Conservation (phyloP, 2,888 invertebrate genomes). For the Sinhomidia bicolor region DNA sequence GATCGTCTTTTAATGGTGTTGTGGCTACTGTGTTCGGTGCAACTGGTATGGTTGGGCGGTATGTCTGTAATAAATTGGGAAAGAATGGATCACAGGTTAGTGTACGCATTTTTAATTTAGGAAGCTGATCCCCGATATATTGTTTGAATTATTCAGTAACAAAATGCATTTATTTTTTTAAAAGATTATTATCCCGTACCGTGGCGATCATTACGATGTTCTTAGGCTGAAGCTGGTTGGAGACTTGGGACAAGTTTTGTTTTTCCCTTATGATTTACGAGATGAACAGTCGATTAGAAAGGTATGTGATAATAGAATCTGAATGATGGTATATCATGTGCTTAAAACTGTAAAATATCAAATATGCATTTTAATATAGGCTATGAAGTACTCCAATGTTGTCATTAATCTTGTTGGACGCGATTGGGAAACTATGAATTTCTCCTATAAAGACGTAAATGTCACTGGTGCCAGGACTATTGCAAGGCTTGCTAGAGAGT, state of each 20-base stretch:
- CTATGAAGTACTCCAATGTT: conserved; percentile 97
- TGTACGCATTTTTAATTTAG: neutral
- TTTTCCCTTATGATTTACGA: conserved; percentile 90
- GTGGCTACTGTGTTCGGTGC: conserved; percentile 99
- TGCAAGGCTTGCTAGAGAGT: conserved; percentile 89
- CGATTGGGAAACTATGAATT: conserved; percentile 96
- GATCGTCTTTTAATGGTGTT: conserved; percentile 97
- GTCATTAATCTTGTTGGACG: conserved; percentile 97
- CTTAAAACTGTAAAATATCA: too few species aligned
- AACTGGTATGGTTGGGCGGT: conserved; percentile 93
- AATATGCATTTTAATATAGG: conserved; percentile 81
- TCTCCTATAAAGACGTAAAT: conserved; percentile 92
- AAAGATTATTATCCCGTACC: conserved; percentile 96
- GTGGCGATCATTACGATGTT: conserved; percentile 92
- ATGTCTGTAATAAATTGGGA: conserved; percentile 94
- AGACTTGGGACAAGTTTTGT: conserved; percentile 97
- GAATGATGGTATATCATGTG: too few species aligned
- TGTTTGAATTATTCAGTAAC: too few species aligned
- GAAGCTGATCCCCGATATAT: too few species aligned
- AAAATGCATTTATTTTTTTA: conserved; percentile 42
- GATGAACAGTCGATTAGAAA: conserved; percentile 93
- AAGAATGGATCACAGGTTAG: conserved; percentile 90
- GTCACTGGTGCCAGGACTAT: conserved; percentile 91
- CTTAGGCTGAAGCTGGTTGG: conserved; percentile 91
- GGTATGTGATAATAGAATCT: too few species aligned